Evolutionary conservation across 2,113 vertebrate species (phyloP).

Genomic region (Panthera leo): DNA sequence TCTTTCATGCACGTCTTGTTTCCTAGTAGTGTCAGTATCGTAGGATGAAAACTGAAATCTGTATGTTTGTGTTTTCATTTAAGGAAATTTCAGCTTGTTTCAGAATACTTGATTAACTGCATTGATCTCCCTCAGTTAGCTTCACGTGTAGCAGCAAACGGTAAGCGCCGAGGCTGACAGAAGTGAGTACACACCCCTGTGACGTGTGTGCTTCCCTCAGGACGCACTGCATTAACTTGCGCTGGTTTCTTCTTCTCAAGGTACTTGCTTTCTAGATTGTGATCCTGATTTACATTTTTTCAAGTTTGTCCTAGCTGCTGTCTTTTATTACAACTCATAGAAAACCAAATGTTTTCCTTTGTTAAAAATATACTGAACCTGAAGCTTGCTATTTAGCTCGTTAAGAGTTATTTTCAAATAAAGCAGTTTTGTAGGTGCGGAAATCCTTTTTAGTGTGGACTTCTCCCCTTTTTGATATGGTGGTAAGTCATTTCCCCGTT

Average conservation of each 20-base stretch:
- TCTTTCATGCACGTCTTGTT: slow-evolving; percentile 64
- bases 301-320: background rate
- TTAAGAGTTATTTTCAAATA: slow-evolving; percentile 55
- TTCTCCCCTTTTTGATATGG: slow-evolving; percentile 31
- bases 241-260: slow-evolving; percentile 20
- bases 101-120: background rate
- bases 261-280: slow-evolving; percentile 35
- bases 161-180: background rate
- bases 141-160: background rate
- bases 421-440: slow-evolving; percentile 52
- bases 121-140: background rate
- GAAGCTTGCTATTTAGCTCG: slow-evolving; percentile 39
- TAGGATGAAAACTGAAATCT: background rate
- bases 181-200: background rate
- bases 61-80: slow-evolving; percentile 14
- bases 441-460: slow-evolving; percentile 25
- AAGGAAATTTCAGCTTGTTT: slow-evolving; percentile 55
- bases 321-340: slow-evolving; percentile 44
- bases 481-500: slow-evolving; percentile 44
- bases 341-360: slow-evolving; percentile 64
- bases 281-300: slow-evolving; percentile 28
- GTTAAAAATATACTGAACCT: slow-evolving; percentile 42
- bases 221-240: background rate
- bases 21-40: slow-evolving; percentile 26
- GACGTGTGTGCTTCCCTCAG: background rate